Conservation (phyloP, 2,888 invertebrate species). For the Aphrophora alni region DNA sequence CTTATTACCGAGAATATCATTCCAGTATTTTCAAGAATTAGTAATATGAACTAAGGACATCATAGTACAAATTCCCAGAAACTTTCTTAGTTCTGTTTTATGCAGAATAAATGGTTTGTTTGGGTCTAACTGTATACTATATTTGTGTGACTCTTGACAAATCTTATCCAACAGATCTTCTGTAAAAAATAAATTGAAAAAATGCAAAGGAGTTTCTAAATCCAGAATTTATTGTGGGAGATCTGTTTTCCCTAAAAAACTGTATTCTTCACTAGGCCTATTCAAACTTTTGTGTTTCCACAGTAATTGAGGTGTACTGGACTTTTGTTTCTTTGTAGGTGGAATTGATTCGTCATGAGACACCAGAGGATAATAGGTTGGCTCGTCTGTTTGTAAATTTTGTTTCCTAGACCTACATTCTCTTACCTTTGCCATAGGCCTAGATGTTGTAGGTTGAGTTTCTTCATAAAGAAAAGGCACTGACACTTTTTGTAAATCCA, state of each 20-base stretch:
- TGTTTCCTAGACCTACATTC: not conserved
- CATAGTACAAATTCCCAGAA: slow-evolving; percentile 11
- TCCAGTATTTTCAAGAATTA: slow-evolving; percentile 49
- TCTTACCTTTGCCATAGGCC: too few relatives aligned
- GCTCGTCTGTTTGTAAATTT: not conserved
- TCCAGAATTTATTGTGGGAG: not conserved
- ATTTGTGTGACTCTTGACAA: not conserved
- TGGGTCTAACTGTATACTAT: not conserved
- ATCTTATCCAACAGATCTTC: not conserved
- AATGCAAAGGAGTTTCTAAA: not conserved
- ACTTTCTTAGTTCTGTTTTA: slow-evolving; percentile 27
- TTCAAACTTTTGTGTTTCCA: not conserved
- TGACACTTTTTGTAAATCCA: too few relatives aligned
- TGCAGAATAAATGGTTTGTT: slow-evolving; percentile 21
- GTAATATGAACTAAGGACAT: slow-evolving; percentile 48
- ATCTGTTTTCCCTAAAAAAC: not conserved
- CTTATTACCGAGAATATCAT: slow-evolving; percentile 42
- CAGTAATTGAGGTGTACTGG: not conserved
- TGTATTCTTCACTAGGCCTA: not conserved
- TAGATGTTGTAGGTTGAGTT: too few relatives aligned
- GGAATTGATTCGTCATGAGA: not conserved
- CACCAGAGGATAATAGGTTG: not conserved
- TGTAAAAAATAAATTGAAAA: not conserved
- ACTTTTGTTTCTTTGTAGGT: not conserved
- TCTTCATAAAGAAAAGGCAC: too few relatives aligned